A percentile compares a stretch with the other conserved stretches of the same genome.
Conservation (phyloP, 2,113 vertebrate species). For the Felis catus region DNA sequence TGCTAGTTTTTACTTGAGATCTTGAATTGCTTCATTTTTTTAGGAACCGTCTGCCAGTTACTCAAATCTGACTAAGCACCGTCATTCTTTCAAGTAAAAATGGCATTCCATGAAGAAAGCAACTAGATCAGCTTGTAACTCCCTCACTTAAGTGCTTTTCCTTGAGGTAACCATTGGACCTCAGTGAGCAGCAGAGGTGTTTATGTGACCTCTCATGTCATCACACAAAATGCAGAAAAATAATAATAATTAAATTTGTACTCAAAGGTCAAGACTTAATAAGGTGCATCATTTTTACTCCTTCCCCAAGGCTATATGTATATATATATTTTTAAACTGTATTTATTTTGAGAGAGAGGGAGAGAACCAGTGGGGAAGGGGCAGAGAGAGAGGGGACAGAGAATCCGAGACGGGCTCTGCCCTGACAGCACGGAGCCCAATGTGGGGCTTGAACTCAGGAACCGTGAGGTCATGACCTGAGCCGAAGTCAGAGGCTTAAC, state of each 20-base stretch:
- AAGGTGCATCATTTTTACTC: background rate
- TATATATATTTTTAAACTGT: too few species aligned
- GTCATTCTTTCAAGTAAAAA: background rate
- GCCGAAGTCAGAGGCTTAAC: too few species aligned
- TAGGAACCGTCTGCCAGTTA: background rate
- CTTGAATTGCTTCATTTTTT: slow-evolving; percentile 20
- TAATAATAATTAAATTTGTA: background rate
- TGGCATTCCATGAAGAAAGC: background rate
- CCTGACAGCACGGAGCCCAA: too few species aligned
- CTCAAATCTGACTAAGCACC: background rate
- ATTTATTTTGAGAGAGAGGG: too few species aligned
- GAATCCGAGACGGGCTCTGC: too few species aligned
- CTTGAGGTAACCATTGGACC: background rate
- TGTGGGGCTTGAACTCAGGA: too few species aligned
- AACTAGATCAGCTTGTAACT: background rate
- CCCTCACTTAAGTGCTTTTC: background rate
- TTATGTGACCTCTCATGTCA: background rate
- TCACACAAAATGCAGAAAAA: background rate
- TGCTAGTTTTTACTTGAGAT: background rate
- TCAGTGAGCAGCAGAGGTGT: background rate
- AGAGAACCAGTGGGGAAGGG: too few species aligned
- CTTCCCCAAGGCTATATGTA: background rate
- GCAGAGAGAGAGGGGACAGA: too few species aligned
- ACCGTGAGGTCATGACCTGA: too few species aligned
- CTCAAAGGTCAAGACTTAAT: background rate